These are phyloP conservation scores for Ceratoteleas bidentatus DNA, from an alignment of 1,140 invertebrate genomes.

Conservation along the genomic window DNA sequence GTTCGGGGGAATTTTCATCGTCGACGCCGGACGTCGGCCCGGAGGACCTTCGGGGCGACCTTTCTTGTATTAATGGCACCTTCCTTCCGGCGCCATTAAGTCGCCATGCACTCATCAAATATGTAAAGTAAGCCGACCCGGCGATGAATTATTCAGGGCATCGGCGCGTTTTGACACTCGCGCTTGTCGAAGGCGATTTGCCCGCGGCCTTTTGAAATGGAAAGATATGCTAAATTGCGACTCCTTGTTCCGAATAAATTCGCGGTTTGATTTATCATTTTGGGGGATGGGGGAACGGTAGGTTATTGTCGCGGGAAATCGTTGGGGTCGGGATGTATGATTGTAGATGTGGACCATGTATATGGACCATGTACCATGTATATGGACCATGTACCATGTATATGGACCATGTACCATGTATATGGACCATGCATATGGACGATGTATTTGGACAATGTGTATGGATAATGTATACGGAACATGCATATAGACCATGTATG, in stretches of 20 bases:
- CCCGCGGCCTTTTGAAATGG: slow-evolving; percentile 36
- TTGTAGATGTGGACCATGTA: too few relatives aligned
- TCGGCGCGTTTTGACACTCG: slow-evolving; percentile 30
- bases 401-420: too few relatives aligned
- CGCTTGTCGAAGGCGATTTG: slow-evolving; percentile 7
- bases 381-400: too few relatives aligned
- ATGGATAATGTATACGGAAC: too few relatives aligned
- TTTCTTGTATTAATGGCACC: slow-evolving; percentile 79
- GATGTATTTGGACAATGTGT: too few relatives aligned
- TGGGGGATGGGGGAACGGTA: too few relatives aligned
- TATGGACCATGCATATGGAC: too few relatives aligned
- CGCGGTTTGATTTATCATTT: not conserved
- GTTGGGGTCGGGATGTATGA: too few relatives aligned
- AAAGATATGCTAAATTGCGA: slow-evolving; percentile 44
- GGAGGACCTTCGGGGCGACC: slow-evolving; percentile 67
- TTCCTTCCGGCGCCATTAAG: slow-evolving; percentile 78
- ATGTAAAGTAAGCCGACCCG: slow-evolving; percentile 77
- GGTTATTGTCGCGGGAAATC: too few relatives aligned
- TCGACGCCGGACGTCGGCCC: slow-evolving; percentile 21
- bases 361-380: too few relatives aligned
- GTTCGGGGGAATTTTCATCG: slow-evolving; percentile 14
- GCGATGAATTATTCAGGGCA: slow-evolving; percentile 59
- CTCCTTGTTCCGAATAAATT: slow-evolving; percentile 25
- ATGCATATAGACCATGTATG: too few relatives aligned
- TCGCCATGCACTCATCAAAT: slow-evolving; percentile 79